These are phyloP conservation scores for Melospiza melodia DNA, from an alignment of 2,113 vertebrate genomes.

Conservation along the genomic window DNA sequence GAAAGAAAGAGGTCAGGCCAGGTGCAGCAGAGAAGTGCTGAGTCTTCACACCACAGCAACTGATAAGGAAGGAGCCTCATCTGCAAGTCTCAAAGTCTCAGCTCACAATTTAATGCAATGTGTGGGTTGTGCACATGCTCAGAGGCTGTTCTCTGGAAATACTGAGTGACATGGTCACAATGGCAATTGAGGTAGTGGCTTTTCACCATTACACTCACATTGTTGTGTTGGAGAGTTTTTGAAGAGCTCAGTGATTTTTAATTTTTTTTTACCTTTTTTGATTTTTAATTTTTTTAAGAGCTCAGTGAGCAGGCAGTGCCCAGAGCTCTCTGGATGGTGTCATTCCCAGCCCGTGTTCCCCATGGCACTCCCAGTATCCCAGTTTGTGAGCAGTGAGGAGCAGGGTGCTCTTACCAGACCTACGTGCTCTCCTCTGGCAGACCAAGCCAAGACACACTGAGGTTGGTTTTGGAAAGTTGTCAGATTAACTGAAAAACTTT, in stretches of 20 bases:
- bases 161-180: neutral
- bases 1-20: conserved; percentile 34
- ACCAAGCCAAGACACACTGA: neutral
- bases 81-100: conserved; percentile 43
- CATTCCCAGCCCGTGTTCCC: neutral
- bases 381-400: neutral
- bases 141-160: neutral
- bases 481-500: conserved; percentile 1
- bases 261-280: no score
- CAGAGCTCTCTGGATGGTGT: neutral
- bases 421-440: neutral
- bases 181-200: neutral
- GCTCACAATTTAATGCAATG: neutral
- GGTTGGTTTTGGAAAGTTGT: neutral
- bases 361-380: neutral
- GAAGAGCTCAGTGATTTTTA: neutral
- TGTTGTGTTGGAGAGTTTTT: neutral
- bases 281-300: neutral
- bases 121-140: neutral
- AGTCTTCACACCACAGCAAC: conserved; percentile 1
- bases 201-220: accelerated
- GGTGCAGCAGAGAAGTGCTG: conserved; percentile 52
- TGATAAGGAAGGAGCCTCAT: conserved; percentile 26
- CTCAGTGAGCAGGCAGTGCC: neutral
- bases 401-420: neutral